These are phyloP conservation scores for Euspilapteryx auroguttella DNA, from an alignment of 2,888 invertebrate species.

Conservation along the genomic window DNA sequence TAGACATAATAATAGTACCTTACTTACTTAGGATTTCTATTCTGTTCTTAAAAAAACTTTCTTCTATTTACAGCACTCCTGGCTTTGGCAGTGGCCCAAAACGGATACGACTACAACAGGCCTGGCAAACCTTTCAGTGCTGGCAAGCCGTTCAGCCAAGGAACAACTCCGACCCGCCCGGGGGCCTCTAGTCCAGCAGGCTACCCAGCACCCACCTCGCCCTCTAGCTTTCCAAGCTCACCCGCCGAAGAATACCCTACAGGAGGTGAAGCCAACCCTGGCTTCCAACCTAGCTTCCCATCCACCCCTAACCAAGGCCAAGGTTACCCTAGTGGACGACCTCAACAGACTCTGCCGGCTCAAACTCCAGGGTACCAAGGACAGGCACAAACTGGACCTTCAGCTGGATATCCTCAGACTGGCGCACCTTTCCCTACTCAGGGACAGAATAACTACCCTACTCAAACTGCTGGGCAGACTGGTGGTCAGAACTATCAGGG, in stretches of 20 bases:
- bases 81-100: slow-evolving; percentile 52
- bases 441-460: slow-evolving; percentile 7
- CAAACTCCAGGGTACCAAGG: slow-evolving; percentile 11
- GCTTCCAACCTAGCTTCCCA: not conserved
- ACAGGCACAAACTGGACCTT: slow-evolving; percentile 11
- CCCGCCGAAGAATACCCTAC: slow-evolving; percentile 17
- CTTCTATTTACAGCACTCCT: slow-evolving; percentile 34
- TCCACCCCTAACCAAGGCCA: slow-evolving; percentile 16
- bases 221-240: slow-evolving; percentile 21
- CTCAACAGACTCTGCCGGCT: slow-evolving; percentile 19
- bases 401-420: slow-evolving; percentile 9
- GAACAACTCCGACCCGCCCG: slow-evolving; percentile 23
- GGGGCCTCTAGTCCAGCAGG: slow-evolving; percentile 18
- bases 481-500: slow-evolving; percentile 19
- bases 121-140: slow-evolving; percentile 64
- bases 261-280: slow-evolving; percentile 3
- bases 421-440: not conserved
- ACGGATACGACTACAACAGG: slow-evolving; percentile 75
- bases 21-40: too few relatives aligned
- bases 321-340: slow-evolving; percentile 22
- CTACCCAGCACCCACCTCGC: slow-evolving; percentile 21
- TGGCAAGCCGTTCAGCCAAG: slow-evolving; percentile 6
- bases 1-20: too few relatives aligned
- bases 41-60: too few relatives aligned
- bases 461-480: slow-evolving; percentile 11